Conservation (phyloP, 2,888 invertebrate genomes). For the Himalopsyche anomala region DNA sequence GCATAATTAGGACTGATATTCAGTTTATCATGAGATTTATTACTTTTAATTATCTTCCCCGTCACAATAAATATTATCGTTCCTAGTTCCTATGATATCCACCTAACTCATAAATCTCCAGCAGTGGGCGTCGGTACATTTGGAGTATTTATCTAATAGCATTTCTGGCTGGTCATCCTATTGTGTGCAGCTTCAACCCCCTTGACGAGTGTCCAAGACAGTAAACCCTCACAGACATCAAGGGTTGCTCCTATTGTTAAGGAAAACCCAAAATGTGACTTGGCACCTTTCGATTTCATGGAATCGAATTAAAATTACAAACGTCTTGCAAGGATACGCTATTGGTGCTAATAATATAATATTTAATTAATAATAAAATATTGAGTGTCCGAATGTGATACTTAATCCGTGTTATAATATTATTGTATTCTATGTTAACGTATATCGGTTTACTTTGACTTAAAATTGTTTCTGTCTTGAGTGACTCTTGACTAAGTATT, state of each 20-base stretch:
- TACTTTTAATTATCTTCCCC: too few relatives aligned
- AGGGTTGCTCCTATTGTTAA: conserved; percentile 52
- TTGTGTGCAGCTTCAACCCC: conserved; percentile 32
- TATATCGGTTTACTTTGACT: too few relatives aligned
- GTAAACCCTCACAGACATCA: conserved; percentile 14
- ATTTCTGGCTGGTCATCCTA: conserved; percentile 45
- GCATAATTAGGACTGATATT: too few relatives aligned
- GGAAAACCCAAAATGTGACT: conserved; percentile 47
- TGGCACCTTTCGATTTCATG: conserved; percentile 44
- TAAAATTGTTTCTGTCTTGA: too few relatives aligned
- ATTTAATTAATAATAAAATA: too few relatives aligned
- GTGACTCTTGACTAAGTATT: too few relatives aligned
- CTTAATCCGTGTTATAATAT: too few relatives aligned
- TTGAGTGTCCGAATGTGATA: too few relatives aligned
- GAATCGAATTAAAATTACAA: neutral
- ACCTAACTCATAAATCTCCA: neutral
- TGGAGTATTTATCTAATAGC: conserved; percentile 48
- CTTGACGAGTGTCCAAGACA: conserved; percentile 18
- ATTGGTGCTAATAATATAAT: too few relatives aligned
- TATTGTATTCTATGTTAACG: too few relatives aligned
- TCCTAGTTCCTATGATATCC: neutral
- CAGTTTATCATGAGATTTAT: too few relatives aligned
- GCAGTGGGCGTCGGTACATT: neutral
- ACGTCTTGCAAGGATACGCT: neutral
- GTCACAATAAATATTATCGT: neutral